Evolutionary conservation across 2,797 vertebrate genomes (phyloP).

Genomic region (Sarcophilus harrisii): DNA sequence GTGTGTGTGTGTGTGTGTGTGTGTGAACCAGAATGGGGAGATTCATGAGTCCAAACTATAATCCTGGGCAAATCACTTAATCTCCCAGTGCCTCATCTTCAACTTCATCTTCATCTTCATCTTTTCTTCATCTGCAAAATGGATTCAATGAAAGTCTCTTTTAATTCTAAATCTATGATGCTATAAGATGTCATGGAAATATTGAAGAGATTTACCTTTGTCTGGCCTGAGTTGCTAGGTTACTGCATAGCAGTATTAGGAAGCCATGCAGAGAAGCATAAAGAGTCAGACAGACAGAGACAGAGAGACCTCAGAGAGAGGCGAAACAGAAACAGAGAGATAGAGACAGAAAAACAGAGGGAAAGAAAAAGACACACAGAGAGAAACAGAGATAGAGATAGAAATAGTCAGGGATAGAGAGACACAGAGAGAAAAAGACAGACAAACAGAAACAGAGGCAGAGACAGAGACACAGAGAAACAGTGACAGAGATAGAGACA

Average conservation of each 20-base stretch:
- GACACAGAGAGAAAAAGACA: too few species aligned
- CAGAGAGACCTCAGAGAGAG: not conserved
- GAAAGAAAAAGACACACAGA: too few species aligned
- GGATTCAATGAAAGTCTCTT: not conserved
- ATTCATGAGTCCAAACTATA: not conserved
- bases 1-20: too few species aligned
- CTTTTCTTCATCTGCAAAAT: not conserved
- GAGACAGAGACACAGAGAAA: too few species aligned
- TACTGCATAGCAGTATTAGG: not conserved
- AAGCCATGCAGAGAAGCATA: not conserved
- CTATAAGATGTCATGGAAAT: not conserved
- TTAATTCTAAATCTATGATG: not conserved
- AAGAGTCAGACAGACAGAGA: not conserved
- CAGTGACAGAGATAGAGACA: too few species aligned
- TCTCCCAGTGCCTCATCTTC: not conserved
- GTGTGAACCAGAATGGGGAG: not conserved
- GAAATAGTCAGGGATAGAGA: too few species aligned
- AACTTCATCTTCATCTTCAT: not conserved
- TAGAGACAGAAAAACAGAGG: too few species aligned
- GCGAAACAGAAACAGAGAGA: too few species aligned
- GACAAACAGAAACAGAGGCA: too few species aligned
- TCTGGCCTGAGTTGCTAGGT: not conserved
- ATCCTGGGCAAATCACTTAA: not conserved
- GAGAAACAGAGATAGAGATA: too few species aligned
- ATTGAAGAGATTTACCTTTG: not conserved